Base-by-base conservation (phyloP, 2,888 invertebrate genomes). In the Iphiclides podalirius region DNA sequence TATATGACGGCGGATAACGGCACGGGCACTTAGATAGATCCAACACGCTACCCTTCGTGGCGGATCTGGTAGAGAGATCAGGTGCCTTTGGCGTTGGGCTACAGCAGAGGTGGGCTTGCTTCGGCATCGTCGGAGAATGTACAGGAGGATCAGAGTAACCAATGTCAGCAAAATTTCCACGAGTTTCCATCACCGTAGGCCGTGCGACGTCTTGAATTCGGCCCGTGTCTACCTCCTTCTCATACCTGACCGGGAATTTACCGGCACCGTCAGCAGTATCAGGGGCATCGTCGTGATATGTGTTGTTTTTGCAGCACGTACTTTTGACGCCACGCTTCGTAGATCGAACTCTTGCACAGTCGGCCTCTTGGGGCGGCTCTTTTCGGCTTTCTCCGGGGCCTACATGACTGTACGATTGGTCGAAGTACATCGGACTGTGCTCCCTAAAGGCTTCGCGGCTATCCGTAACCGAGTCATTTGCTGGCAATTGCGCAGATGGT, bases 1-100 rank as follows among this genome's bases (percentile, higher is more conserved):
- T 64, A 23, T 57, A 75, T 0, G 67, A 64, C 0, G 78, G 76
- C 1, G 79, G 79, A 20, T 67, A 75, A 7, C 52, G 61, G 44
- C 77, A 79, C 0, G 52, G 13, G 45, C 75, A 75, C 2, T 55
- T 56, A 0, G 52, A 50, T 6, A 15, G 0, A 6, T 9, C 7
- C 15, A 6, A 6, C 4, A 7, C 12, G 16, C 26, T 23, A 14
- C n/a, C 31, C 23, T 17, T 15, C 8, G 28, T 8, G 8, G 28
- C 8, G 11, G 31, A 31, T 4, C 6, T 3, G n/a, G 12, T n/a
- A n/a, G 4, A 11, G 4, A 11, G n/a, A 11, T 35, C 41, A 4
- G 14, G 6, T 11, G 23, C 33, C 16, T 4, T 37, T 15, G 36
- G 35, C 3, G 14, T 15, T 26, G 6, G 9, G 6, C n/a, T 8